Conservation (phyloP, 2,113 vertebrate species). For the Chlamydotis undulata region DNA sequence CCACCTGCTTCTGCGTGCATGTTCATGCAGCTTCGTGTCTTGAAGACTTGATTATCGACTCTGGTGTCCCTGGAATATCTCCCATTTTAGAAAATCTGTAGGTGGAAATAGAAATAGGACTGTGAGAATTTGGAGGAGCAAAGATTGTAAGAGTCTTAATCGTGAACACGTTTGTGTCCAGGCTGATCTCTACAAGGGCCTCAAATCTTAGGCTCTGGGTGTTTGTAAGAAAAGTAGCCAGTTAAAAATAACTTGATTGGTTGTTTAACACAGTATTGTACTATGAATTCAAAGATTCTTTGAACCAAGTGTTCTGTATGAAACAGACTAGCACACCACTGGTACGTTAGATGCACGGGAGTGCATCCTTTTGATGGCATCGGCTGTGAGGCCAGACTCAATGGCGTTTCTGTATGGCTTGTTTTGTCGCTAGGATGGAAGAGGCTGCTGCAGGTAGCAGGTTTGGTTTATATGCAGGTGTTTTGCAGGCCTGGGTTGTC, state of each 20-base stretch:
- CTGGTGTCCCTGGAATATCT: constrained; percentile 9
- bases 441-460: background rate
- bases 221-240: background rate
- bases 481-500: background rate
- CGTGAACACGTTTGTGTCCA: background rate
- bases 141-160: background rate
- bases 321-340: background rate
- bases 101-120: background rate
- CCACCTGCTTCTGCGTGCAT: background rate
- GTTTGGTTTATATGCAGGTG: background rate
- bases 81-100: background rate
- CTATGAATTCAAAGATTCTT: background rate
- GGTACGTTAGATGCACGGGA: background rate
- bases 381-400: background rate
- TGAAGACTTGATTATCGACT: constrained; percentile 11
- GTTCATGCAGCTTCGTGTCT: constrained; percentile 18
- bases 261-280: background rate
- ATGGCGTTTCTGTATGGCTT: background rate
- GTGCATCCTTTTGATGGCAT: background rate
- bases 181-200: background rate
- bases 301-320: background rate
- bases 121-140: constrained; percentile 2
- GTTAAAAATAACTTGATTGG: background rate
- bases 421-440: background rate
- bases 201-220: background rate